A percentile compares a stretch with the other conserved stretches of the same genome.
Conservation (phyloP, 2,888 invertebrate species). For the Didymodactylos carnosus region DNA sequence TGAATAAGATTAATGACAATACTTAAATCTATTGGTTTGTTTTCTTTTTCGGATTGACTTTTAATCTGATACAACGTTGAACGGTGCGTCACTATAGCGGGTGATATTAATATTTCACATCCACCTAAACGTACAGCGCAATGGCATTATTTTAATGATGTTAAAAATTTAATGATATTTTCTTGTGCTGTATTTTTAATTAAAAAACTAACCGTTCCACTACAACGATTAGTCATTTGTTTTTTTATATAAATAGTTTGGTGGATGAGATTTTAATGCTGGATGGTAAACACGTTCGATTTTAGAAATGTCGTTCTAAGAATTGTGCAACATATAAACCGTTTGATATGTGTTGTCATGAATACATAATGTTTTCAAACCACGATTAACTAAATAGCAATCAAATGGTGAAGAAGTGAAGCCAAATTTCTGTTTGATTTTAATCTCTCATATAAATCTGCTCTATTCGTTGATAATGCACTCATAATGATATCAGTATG, state of each 20-base stretch:
- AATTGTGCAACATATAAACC: slow-evolving; percentile 29
- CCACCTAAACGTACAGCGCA: slow-evolving; percentile 28
- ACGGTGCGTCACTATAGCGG: background rate
- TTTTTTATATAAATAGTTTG: slow-evolving; percentile 28
- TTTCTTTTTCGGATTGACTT: background rate
- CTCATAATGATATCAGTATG: slow-evolving; percentile 96
- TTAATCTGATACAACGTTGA: background rate
- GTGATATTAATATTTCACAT: slow-evolving; percentile 18
- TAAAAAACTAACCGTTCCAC: slow-evolving; percentile 33
- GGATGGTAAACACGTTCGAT: slow-evolving; percentile 32
- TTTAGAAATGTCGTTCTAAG: slow-evolving; percentile 24
- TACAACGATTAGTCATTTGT: slow-evolving; percentile 30
- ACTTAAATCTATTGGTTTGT: too few species aligned
- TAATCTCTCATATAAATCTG: slow-evolving; percentile 50
- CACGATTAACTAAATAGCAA: slow-evolving; percentile 62
- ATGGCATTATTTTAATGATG: slow-evolving; percentile 21
- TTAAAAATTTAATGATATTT: slow-evolving; percentile 26
- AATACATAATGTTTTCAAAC: slow-evolving; percentile 31
- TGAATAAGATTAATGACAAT: too few species aligned
- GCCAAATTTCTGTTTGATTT: slow-evolving; percentile 67
- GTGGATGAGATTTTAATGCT: slow-evolving; percentile 30
- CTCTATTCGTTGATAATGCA: slow-evolving; percentile 54
- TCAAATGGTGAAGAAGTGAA: slow-evolving; percentile 91
- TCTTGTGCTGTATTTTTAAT: slow-evolving; percentile 23
- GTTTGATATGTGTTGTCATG: slow-evolving; percentile 31